These are phyloP conservation scores for Hycleus phaleratus DNA, from an alignment of 1,140 invertebrate genomes.

Conservation along the genomic window DNA sequence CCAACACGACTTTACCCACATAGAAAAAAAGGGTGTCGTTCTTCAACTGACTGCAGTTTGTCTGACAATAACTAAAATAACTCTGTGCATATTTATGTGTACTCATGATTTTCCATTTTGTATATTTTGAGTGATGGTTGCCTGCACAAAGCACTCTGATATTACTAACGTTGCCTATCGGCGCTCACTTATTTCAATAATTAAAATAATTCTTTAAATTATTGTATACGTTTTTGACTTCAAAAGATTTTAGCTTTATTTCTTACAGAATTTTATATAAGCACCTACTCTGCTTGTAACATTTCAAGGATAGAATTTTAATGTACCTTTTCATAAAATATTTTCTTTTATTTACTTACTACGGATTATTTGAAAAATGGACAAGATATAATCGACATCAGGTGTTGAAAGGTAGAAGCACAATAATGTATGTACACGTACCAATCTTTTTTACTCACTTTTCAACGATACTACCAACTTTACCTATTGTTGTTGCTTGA, in stretches of 20 bases:
- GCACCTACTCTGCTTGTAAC: slow-evolving; percentile 4
- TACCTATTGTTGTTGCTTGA: too few species aligned
- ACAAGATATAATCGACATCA: slow-evolving; percentile 11
- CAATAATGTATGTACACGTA: slow-evolving; percentile 13
- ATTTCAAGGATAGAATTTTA: slow-evolving; percentile 11
- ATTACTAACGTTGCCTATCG: not conserved
- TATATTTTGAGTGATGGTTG: too few species aligned
- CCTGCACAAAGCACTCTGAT: too few species aligned
- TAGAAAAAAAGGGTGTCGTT: too few species aligned
- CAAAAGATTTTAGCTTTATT: slow-evolving; percentile 12
- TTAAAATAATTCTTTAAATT: slow-evolving; percentile 15
- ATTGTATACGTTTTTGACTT: slow-evolving; percentile 13
- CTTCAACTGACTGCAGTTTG: too few species aligned
- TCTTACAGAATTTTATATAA: slow-evolving; percentile 13
- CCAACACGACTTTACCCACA: too few species aligned
- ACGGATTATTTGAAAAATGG: slow-evolving; percentile 8
- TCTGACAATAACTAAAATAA: too few species aligned
- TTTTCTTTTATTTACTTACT: slow-evolving; percentile 11
- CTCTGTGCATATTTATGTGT: too few species aligned
- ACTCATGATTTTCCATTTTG: too few species aligned
- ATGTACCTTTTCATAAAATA: slow-evolving; percentile 11
- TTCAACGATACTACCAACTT: too few species aligned
- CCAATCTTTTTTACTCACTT: not conserved
- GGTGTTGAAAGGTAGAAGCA: slow-evolving; percentile 10
- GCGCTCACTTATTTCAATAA: slow-evolving; percentile 10